Base-by-base conservation (phyloP, 1,140 invertebrate species). In the Drosophila dunni region DNA sequence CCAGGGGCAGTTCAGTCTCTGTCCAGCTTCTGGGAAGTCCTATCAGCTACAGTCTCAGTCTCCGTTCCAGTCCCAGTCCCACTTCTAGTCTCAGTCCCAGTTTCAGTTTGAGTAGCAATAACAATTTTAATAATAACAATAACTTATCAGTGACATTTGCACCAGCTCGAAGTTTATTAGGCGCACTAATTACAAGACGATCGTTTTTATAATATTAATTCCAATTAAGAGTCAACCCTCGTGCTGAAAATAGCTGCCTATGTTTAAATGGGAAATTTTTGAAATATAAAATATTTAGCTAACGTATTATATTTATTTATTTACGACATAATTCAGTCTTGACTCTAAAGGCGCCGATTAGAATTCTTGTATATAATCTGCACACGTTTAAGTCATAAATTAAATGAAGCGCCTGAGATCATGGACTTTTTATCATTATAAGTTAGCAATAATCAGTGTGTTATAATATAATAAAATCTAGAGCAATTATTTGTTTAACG, bases 61-160 rank as follows among this genome's bases (percentile, higher is more conserved):
- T 24, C 24, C 29, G 11, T 20, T n/a, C 62, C 36, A 42, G 13
- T 50, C 29, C 42, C 46, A 36, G 40, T 29, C 24, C 5, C 24
- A 24, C 1, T 24, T 3, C 29, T 51, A 46, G 24, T 11, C 10
- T 20, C 17, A 34, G 13, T 10, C 9, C 63, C 44, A 40, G n/a
- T 44, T 24, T 45, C 48, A 44, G 33, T 13, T 51, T 45, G 62
- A 64, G 53, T 68, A 50, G 42, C 46, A 46, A 50, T 58, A 40
- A 64, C 17, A 56, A 68, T 72, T 46, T 10, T 44, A 75, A 78
- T 60, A 60, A 58, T 75, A 81, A 75, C 58, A 73, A 77, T 73
- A 58, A 74, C 67, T 56, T 56, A 89, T 89, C 83, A 83, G 79
- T 89, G 84, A 68, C 83, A 79, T 88, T 88, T 83, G 57, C 72